phyloP scores from a whole-genome alignment of 2,113 vertebrate species.

The Cyprinodon brontotheroides region DNA sequence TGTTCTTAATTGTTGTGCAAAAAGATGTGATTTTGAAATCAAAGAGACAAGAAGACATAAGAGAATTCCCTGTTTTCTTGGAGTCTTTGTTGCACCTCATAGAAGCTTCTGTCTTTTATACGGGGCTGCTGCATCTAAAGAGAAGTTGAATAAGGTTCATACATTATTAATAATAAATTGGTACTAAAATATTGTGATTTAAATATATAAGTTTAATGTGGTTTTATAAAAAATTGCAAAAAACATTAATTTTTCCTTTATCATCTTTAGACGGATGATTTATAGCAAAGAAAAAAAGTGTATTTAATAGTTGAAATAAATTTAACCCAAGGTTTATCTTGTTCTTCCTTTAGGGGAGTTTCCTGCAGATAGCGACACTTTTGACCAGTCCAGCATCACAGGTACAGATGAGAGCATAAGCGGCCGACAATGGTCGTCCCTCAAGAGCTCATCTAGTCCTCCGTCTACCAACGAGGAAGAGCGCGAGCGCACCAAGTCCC shows the following conservation, averaged over 20 bases:
- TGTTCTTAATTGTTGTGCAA: background rate
- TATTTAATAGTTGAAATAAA: background rate
- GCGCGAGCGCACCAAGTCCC: slow-evolving; percentile 82
- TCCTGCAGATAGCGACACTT: slow-evolving; percentile 77
- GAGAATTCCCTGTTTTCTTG: background rate
- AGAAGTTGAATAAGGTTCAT: background rate
- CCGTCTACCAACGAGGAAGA: slow-evolving; percentile 70
- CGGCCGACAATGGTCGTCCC: slow-evolving; percentile 74
- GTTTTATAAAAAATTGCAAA: too few relatives aligned
- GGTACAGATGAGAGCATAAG: slow-evolving; percentile 36
- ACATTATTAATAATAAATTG: background rate
- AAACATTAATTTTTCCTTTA: background rate
- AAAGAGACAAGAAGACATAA: slow-evolving; percentile 8
- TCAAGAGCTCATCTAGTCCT: slow-evolving; percentile 73
- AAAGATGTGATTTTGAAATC: slow-evolving; percentile 39
- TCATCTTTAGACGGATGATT: too few relatives aligned
- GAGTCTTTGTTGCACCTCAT: background rate
- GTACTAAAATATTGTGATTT: background rate
- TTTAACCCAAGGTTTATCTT: background rate
- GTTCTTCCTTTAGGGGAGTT: slow-evolving; percentile 62
- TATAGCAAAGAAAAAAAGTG: too few relatives aligned
- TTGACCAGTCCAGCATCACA: slow-evolving; percentile 60
- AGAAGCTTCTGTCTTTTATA: background rate
- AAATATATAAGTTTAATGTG: too few relatives aligned
- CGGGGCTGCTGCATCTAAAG: background rate